phyloP scores from a whole-genome alignment of 2,888 invertebrate species.

The Suillia variegata region DNA sequence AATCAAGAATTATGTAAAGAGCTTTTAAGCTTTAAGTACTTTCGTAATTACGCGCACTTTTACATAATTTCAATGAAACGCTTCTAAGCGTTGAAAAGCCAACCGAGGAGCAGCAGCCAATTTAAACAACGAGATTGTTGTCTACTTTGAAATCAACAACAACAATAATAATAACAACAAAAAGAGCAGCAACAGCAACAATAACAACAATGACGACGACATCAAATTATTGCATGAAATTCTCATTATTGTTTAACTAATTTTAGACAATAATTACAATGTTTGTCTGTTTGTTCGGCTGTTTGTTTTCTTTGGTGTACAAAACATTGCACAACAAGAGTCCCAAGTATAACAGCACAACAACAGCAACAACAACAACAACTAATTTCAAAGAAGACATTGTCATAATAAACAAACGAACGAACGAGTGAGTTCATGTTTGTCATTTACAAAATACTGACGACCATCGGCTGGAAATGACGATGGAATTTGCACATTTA shows the following conservation, averaged over 20 bases:
- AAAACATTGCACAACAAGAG: not conserved
- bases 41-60: no score
- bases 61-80: no score
- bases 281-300: not conserved
- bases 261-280: conserved; percentile 12
- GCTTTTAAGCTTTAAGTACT: no score
- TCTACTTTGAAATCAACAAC: no score
- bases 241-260: conserved; percentile 14
- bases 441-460: not conserved
- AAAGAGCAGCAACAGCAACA: no score
- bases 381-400: not conserved
- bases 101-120: no score
- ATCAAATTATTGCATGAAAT: no score
- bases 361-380: not conserved
- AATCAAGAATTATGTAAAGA: no score
- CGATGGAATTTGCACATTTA: not conserved
- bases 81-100: no score
- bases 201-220: no score
- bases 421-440: not conserved
- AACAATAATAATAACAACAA: no score
- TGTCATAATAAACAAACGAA: not conserved
- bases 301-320: conserved; percentile 1
- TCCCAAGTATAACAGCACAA: not conserved
- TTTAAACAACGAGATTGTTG: no score
- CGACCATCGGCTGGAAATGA: not conserved